Evolutionary conservation across 2,113 vertebrate species (phyloP), one percentile per base, ranked within the genome.

Genomic region (Perca fluviatilis): DNA sequence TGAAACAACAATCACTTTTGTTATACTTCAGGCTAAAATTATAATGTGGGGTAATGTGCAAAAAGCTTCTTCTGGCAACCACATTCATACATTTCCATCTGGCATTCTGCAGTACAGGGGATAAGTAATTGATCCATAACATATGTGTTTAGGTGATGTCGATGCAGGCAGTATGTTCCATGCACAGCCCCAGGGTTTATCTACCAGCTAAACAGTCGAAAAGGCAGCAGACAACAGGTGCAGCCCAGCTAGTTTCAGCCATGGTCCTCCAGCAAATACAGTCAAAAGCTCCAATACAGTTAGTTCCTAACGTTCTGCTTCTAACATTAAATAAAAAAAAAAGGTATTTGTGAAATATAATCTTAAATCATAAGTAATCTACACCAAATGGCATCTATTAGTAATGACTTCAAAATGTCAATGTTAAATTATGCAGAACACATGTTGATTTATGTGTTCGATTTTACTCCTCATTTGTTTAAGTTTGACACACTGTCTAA

Each of bases 391-490:
- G 15, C 40, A 72, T 80, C 74, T 60, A 63, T 70, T 69, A 14
- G 25, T 4, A 54, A 54, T 61, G 47, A 57, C 43, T 64, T 53
- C 10, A 56, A 70, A 74, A 80, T 64, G 74, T 75, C 21, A 36
- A 9, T 23, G 69, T 69, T 83, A 57, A 73, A 86, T 82, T 71
- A 81, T 65, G 49, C 83, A 63, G 21, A 66, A 61, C 71, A 65
- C 40, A n/a, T 73, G 54, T 61, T n/a, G n/a, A 76, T 46, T 62
- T 74, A 80, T 61, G 60, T 66, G 23, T 69, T 65, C 61, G 46
- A 79, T 81, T 72, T 63, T 30, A 25, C 15, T 66, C 27, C 64
- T 82, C 67, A 77, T 86, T 77, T 79, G 77, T 70, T 88, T 66
- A 49, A 47, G 50, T 76, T 72, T 87, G 77, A 85, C 64, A 74